Base-by-base conservation (phyloP, 2,888 invertebrate species). In the Scaptomyza reducta region DNA sequence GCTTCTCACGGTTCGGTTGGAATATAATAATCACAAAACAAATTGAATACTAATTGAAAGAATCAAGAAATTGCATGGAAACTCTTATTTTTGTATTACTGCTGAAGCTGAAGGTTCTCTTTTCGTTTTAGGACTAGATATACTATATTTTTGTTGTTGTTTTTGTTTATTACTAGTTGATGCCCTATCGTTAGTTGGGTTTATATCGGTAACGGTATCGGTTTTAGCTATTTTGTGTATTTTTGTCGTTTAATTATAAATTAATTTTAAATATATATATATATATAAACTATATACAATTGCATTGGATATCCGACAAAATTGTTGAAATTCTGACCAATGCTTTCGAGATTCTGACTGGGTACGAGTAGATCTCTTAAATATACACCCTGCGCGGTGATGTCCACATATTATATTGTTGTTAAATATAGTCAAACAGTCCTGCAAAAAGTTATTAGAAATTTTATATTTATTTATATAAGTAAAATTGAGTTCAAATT, bases 341-440 rank as follows among this genome's bases (percentile, higher is more conserved):
- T 80, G 88, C 80, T 62, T 76, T 59, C 90, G 91, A 91, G 91
- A 91, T 89, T 90, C 86, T 83, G 75, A 64, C 76, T 90, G 91
- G 91, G 91, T 91, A 91, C 91, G 76, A 74, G 77, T 66, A 90
- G 89, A 91, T 90, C 90, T 90, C 91, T 90, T 74, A 71, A 82
- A 82, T 78, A 90, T 89, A 91, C 91, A 91, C 91, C 91, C 91
- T 91, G 91, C 91, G 91, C 90, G 91, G 91, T 89, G 91, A 91
- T 91, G 91, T 90, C 91, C 91, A 91, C 91, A 88, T 89, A 83
- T 79, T 74, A 33, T 49, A 33, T 88, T 89, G 84, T 89, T 90
- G 86, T 76, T 89, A 75, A 69, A 65, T 88, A 83, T 80, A 86
- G 83, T 79, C 87, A 80, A 89, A 90, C 90, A 91, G 91, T 91